Conservation (phyloP, 2,888 invertebrate species). For the Lycocerus yunnanus region DNA sequence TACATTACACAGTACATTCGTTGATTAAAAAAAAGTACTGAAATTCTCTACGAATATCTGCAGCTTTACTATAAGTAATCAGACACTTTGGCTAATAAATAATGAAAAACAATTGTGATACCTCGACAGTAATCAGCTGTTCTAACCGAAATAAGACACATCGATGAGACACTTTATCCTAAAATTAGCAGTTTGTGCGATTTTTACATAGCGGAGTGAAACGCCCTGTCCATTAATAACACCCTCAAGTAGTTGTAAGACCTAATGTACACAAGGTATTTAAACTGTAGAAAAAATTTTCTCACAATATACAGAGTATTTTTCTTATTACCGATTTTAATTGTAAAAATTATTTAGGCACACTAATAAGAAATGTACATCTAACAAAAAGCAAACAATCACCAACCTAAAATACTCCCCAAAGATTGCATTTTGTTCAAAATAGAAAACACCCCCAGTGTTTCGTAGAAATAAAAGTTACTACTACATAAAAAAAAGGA, state of each 20-base stretch:
- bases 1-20: too few species aligned
- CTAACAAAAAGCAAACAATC: background rate
- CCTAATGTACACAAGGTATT: background rate
- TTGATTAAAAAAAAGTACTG: too few species aligned
- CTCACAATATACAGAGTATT: background rate
- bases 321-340: background rate
- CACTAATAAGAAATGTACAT: background rate
- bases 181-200: background rate
- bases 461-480: background rate
- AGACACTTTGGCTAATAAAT: too few species aligned
- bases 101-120: too few species aligned
- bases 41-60: too few species aligned
- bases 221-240: background rate
- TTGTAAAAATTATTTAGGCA: background rate
- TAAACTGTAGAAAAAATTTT: background rate
- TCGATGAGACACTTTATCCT: background rate
- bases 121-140: too few species aligned
- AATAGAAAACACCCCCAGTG: background rate
- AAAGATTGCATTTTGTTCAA: background rate
- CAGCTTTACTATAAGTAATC: too few species aligned
- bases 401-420: background rate
- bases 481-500: background rate
- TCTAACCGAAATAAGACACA: background rate
- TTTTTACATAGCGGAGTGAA: background rate
- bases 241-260: background rate